A percentile compares a stretch with the other conserved stretches of the same genome.
phyloP scores from a whole-genome alignment of 2,888 invertebrate genomes.

The Andrena minutula region DNA sequence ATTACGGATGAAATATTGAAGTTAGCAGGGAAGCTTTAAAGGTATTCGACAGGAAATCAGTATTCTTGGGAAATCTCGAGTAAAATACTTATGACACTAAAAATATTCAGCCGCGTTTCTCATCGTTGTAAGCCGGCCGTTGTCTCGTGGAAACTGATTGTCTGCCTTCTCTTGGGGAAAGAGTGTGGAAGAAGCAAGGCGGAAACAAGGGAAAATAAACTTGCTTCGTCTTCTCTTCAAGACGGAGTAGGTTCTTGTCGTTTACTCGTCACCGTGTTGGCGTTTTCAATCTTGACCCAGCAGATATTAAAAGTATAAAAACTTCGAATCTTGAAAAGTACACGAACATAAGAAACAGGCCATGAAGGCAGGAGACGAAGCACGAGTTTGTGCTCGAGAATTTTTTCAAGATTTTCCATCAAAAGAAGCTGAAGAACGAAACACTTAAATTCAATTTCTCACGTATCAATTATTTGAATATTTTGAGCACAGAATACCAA shows the following conservation, averaged over 20 bases:
- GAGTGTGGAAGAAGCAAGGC: background rate
- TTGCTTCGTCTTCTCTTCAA: background rate
- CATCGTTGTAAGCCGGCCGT: conserved; percentile 2
- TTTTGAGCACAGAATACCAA: too few relatives aligned
- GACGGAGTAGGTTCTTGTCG: background rate
- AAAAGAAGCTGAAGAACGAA: too few relatives aligned
- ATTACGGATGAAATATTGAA: background rate
- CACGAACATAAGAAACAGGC: background rate
- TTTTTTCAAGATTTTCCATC: too few relatives aligned
- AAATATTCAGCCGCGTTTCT: conserved; percentile 26
- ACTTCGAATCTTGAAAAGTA: background rate
- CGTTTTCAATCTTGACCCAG: conserved; percentile 6
- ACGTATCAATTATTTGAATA: too few relatives aligned
- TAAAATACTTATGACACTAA: conserved; percentile 3
- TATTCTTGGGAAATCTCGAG: background rate
- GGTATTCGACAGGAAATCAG: background rate
- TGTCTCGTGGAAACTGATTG: conserved; percentile 19
- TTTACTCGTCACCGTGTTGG: conserved; percentile 11
- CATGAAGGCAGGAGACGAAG: too few relatives aligned
- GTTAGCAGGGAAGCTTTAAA: background rate
- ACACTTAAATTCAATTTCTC: too few relatives aligned
- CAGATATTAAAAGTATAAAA: conserved; percentile 1
- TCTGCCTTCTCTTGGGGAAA: background rate
- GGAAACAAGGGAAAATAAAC: background rate
- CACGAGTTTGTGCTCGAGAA: too few relatives aligned